These are phyloP conservation scores for Lepisosteus oculatus DNA, from an alignment of 2,113 vertebrate species.

Conservation along the genomic window DNA sequence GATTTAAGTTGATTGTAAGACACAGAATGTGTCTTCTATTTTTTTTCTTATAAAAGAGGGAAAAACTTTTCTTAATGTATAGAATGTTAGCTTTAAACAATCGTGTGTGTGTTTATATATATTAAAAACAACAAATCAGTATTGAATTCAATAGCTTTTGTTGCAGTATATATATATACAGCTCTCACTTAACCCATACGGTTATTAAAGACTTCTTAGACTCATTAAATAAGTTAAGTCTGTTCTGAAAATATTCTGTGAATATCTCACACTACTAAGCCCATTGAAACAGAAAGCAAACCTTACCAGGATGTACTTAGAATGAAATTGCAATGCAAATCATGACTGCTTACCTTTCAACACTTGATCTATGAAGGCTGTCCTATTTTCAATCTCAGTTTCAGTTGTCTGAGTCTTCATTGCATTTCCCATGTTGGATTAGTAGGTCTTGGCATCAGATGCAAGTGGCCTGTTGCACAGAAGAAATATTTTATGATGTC, in stretches of 20 bases:
- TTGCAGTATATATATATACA: neutral
- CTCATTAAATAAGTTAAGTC: neutral
- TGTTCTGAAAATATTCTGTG: neutral
- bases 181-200: neutral
- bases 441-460: neutral
- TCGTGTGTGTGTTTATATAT: neutral
- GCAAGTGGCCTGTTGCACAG: neutral
- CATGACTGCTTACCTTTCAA: constrained; percentile 45
- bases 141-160: too few species aligned
- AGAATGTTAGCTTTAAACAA: neutral
- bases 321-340: neutral
- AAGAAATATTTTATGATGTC: neutral
- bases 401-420: constrained; percentile 31
- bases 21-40: too few species aligned
- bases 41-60: too few species aligned
- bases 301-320: neutral
- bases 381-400: constrained; percentile 3
- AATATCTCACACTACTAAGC: neutral
- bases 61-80: neutral
- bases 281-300: neutral
- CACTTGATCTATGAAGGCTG: constrained; percentile 14
- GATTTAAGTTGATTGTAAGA: too few species aligned
- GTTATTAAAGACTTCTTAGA: too few species aligned
- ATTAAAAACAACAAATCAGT: neutral
- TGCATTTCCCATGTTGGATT: constrained; percentile 58